A percentile compares a stretch with the other conserved stretches of the same genome.
Conservation (phyloP, 64 coral and sea anemone species). For the Montipora cactus region DNA sequence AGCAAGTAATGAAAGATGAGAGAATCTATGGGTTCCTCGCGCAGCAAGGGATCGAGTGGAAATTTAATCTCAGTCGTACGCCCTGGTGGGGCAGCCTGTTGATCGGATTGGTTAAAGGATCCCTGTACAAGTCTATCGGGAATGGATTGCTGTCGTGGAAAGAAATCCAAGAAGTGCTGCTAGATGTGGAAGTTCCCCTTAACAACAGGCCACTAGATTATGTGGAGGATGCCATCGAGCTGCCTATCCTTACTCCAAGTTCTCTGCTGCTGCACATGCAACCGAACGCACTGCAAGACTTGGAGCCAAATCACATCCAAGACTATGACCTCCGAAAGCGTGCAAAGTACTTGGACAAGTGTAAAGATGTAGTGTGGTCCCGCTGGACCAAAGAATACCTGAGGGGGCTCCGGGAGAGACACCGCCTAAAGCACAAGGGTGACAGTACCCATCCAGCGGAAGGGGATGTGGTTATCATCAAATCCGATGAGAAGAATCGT, state of each 20-base stretch:
- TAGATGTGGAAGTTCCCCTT: constrained; percentile 6
- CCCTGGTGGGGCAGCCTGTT: constrained; percentile 28
- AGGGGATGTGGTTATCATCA: constrained; percentile 42
- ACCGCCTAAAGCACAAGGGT: background rate
- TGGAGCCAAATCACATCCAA: constrained; percentile 4
- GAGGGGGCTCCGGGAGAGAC: constrained; percentile 3
- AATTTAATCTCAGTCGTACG: background rate
- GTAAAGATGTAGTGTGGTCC: constrained; percentile 24
- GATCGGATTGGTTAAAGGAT: constrained; percentile 16
- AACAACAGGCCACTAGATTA: too few species aligned
- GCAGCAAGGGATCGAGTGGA: background rate
- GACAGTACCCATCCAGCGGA: background rate
- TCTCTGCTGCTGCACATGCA: too few species aligned
- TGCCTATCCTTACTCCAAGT: background rate
- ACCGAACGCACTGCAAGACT: too few species aligned
- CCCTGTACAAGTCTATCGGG: constrained; percentile 3
- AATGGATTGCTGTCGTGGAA: background rate
- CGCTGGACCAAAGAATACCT: constrained; percentile 45
- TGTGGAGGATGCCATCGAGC: too few species aligned
- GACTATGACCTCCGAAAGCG: background rate
- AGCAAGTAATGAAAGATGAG: constrained; percentile 26
- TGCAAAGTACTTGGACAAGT: background rate
- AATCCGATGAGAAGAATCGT: background rate
- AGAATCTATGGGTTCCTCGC: background rate
- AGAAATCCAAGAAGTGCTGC: constrained; percentile 4